Evolutionary conservation across 2,888 invertebrate species (phyloP).

Genomic region (Hymenopus coronatus): DNA sequence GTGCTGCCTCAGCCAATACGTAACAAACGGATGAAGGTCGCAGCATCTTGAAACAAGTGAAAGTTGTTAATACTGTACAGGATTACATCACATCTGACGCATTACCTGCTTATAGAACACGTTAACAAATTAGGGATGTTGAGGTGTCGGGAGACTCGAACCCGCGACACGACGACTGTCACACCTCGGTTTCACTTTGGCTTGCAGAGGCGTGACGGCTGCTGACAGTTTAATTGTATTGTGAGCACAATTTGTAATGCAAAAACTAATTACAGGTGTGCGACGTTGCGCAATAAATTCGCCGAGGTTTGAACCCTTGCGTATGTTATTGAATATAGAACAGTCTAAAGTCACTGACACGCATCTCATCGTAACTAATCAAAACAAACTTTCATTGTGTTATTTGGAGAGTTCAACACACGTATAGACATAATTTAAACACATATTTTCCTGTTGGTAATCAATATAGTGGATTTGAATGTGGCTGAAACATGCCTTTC

Average conservation of each 20-base stretch:
- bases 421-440: not conserved
- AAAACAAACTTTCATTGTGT: too few species aligned
- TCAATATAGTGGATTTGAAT: too few species aligned
- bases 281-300: not conserved
- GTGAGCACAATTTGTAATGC: not conserved
- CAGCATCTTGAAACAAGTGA: constrained; percentile 4
- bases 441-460: too few species aligned
- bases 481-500: too few species aligned
- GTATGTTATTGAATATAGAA: not conserved
- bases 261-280: not conserved
- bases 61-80: not conserved
- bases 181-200: not conserved
- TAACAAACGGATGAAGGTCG: not conserved
- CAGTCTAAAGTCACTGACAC: too few species aligned
- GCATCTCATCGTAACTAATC: too few species aligned
- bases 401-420: not conserved
- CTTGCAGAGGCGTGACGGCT: not conserved
- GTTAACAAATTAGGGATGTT: not conserved
- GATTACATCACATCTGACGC: not conserved
- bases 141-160: not conserved
- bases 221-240: not conserved
- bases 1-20: not conserved
- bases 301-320: not conserved
- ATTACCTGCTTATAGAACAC: not conserved
- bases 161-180: not conserved